Evolutionary conservation across 2,797 vertebrate species (phyloP), one percentile per base, ranked within the genome.

Genomic region (Anguilla marmorata): DNA sequence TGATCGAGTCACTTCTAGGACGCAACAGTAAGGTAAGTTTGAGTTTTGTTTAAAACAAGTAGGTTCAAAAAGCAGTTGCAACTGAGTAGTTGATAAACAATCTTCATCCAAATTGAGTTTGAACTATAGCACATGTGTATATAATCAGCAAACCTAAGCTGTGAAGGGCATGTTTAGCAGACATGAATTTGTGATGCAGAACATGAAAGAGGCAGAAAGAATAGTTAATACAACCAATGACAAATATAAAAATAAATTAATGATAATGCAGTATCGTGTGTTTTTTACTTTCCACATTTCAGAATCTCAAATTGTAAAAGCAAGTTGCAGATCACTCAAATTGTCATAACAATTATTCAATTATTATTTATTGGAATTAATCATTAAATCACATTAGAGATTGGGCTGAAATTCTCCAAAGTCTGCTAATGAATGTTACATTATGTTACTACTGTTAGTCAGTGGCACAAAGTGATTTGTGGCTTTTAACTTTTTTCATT

Each of bases 1-100:
- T 82, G 79, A 82, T 82, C 50, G 6, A 21, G 6, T 2, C 5
- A 19, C 79, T 82, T 50, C 21, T 82, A 11, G 79, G 79, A 82
- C 79, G 79, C 79, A 82, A 82, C 79, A 82, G 19, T 50, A 37
- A 24, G 79, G 79, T 82, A 82, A 82, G 79, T 21, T 24, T 8
- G 45, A 82, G 19, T 50, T 82, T 82, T 24, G 21, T 48, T 50
- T 76, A 33, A 45, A 80, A 79, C 41, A 37, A 45, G 7, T 50
- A 82, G 16, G 11, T 11, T 45, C 45, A 45, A 48, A 80, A 80
- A 33, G 7, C 66, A 30, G n/a, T 76, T 33, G n/a, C 63, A 69
- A 37, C 30, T 45, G 41, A 48, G 41, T 45, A 21, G 3, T 45
- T 45, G 41, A 45, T 45, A 45, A 24, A 4, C 60, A 63, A 21